Base-by-base conservation (phyloP, 2,113 vertebrate genomes). In the Capra hircus region DNA sequence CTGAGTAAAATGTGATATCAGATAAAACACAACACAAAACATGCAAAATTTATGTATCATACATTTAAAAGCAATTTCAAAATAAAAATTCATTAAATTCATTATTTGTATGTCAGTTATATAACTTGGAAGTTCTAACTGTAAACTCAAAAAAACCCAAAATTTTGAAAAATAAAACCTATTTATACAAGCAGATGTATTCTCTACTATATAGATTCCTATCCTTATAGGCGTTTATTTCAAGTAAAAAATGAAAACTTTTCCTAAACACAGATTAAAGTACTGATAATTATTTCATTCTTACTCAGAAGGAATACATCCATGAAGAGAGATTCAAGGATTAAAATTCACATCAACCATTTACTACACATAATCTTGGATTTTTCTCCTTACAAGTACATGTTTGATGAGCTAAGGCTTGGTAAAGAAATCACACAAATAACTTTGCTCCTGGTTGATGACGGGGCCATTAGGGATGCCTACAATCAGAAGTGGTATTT, bases 11-110 rank as follows among this genome's bases (percentile, higher is more conserved):
- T 78, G 94, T 71, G 98, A 97, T 98, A 95, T 83, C 93, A 97
- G 45, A 98, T 97, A 98, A 98, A 98, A 98, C 94, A 98, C 91
- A 97, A 92, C 77, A 98, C 95, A 97, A 97, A 97, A 85, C 87
- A 27, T 23, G 81, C 40, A 93, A 94, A 98, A 95, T 92, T 94
- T 90, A 50, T 64, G 5, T 82, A 92, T 60, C 80, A 77, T 23
- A 89, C 45, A 71, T 1, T 90, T 71, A 91, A 95, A 94, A 62
- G 3, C 83, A 86, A 74, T 23, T 95, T 97, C 71, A 96, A 89
- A 96, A 96, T 90, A 67, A 40, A 71, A 71, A 71, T 71, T 71
- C 67, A 36, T 23, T 71, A 95, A 93, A 74, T 53, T n/a, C 92
- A 52, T 77, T 96, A 88, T 67, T 43, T 96, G 43, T 43, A 81